Conservation (phyloP, 2,888 invertebrate genomes). For the Acleris laterana region DNA sequence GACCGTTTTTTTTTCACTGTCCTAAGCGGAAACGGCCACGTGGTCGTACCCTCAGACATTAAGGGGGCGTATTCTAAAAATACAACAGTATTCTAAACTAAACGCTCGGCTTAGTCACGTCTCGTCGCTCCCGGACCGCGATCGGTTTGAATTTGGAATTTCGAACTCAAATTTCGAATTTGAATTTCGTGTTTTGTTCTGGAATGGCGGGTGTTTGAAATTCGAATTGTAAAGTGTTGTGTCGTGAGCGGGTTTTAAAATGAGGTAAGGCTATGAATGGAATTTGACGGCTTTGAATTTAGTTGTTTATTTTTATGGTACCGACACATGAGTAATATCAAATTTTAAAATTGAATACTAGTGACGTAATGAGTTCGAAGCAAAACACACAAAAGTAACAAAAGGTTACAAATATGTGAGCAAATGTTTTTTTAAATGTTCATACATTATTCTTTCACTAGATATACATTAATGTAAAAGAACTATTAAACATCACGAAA, state of each 20-base stretch:
- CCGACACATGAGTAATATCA: too few relatives aligned
- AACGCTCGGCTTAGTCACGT: slow-evolving; percentile 66
- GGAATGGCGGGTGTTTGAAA: slow-evolving; percentile 45
- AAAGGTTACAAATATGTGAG: too few relatives aligned
- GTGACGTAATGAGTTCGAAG: too few relatives aligned
- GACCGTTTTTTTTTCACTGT: slow-evolving; percentile 31
- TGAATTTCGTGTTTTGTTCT: slow-evolving; percentile 41
- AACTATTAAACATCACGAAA: too few relatives aligned
- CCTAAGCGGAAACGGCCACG: slow-evolving; percentile 43
- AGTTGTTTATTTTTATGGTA: too few relatives aligned
- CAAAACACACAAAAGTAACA: too few relatives aligned
- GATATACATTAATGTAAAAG: too few relatives aligned
- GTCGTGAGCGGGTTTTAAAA: slow-evolving; percentile 2
- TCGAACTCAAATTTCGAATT: slow-evolving; percentile 46
- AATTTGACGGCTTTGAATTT: too few relatives aligned
- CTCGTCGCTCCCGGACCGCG: slow-evolving; percentile 56
- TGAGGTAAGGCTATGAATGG: slow-evolving; percentile 23
- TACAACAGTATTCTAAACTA: slow-evolving; percentile 59
- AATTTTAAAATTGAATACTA: too few relatives aligned
- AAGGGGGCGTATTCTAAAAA: slow-evolving; percentile 83
- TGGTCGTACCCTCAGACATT: slow-evolving; percentile 43
- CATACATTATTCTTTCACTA: too few relatives aligned
- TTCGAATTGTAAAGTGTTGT: slow-evolving; percentile 36
- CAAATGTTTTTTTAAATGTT: too few relatives aligned
- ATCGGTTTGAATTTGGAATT: slow-evolving; percentile 44